phyloP scores from a whole-genome alignment of 2,113 vertebrate genomes.

The Noctilio leporinus region DNA sequence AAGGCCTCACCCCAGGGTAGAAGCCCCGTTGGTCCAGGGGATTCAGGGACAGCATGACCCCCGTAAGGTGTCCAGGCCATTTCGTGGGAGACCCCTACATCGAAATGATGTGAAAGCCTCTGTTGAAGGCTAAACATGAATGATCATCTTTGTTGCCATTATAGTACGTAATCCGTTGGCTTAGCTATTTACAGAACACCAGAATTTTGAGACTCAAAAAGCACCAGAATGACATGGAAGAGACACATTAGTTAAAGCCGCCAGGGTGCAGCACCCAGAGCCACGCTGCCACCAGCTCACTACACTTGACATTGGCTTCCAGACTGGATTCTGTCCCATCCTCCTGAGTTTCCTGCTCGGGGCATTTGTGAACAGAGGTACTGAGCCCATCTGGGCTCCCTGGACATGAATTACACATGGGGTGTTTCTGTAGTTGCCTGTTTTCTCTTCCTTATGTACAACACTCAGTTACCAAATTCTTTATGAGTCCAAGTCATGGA shows the following conservation, averaged over 20 bases:
- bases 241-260: neutral
- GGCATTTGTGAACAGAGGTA: neutral
- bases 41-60: accelerated
- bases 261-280: neutral
- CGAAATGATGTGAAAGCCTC: accelerated
- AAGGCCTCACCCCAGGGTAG: accelerated
- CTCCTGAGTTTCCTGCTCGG: neutral
- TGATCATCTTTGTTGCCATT: no score
- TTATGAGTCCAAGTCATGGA: no score
- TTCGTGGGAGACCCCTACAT: neutral
- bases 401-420: neutral
- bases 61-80: accelerated
- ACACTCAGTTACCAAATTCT: neutral
- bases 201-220: neutral
- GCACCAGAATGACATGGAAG: neutral
- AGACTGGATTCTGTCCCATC: neutral
- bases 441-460: neutral
- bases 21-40: accelerated
- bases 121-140: accelerated
- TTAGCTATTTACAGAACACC: neutral
- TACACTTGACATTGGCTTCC: neutral
- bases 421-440: neutral
- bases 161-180: no score
- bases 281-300: neutral
- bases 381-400: neutral